phyloP scores from a whole-genome alignment of 2,113 vertebrate genomes.

The Lynx canadensis region DNA sequence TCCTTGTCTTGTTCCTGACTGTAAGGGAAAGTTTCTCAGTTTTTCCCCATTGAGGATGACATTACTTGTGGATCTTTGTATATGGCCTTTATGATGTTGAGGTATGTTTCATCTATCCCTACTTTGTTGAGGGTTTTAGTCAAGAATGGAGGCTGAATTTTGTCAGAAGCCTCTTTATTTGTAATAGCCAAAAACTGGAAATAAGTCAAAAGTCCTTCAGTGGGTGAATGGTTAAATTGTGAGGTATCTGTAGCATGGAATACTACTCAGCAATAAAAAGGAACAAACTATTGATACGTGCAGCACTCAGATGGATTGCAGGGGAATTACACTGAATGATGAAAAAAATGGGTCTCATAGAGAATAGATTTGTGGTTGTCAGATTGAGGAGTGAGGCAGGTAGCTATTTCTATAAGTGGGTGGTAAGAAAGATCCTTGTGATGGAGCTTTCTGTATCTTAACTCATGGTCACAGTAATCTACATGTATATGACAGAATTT shows the following conservation, averaged over 20 bases:
- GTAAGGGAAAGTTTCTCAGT: too few relatives aligned
- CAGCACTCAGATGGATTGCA: not conserved
- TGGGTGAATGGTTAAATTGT: not conserved
- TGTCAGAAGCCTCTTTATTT: not conserved
- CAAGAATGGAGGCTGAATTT: too few relatives aligned
- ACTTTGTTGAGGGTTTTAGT: too few relatives aligned
- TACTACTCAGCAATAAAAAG: not conserved
- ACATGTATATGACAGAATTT: not conserved
- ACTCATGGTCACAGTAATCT: not conserved
- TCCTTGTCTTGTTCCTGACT: too few relatives aligned
- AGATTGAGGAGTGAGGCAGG: not conserved
- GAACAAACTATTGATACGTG: not conserved
- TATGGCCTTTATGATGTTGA: too few relatives aligned
- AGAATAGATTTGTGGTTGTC: not conserved
- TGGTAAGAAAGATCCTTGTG: not conserved
- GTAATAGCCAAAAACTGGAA: not conserved
- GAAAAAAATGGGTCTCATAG: not conserved
- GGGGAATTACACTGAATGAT: not conserved
- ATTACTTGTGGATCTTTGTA: too few relatives aligned
- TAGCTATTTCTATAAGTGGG: not conserved
- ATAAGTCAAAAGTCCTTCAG: not conserved
- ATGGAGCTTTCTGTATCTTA: not conserved
- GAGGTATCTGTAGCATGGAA: not conserved
- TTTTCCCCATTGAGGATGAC: too few relatives aligned
- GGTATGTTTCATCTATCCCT: too few relatives aligned